Evolutionary conservation across 2,888 invertebrate species (phyloP).

Genomic region (Macrosiphum euphorbiae): DNA sequence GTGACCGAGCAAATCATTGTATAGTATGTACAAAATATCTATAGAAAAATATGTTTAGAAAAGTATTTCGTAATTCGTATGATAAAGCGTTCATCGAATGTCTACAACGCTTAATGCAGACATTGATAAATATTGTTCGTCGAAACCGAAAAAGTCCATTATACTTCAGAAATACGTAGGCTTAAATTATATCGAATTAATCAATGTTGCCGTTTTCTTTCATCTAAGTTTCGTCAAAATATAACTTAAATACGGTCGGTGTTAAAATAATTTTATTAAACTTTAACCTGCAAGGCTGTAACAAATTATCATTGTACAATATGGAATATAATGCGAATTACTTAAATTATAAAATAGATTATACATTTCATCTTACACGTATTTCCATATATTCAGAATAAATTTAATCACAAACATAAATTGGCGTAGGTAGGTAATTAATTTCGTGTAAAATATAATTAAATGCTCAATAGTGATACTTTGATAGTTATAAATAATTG

Average conservation of each 20-base stretch:
- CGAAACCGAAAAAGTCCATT: conserved; percentile 5
- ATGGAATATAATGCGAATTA: background rate
- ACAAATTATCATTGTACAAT: background rate
- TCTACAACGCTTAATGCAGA: background rate
- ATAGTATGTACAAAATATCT: background rate
- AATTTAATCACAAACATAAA: background rate
- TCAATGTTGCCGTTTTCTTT: background rate
- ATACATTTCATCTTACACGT: background rate
- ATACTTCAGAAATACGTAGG: background rate
- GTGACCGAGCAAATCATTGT: background rate
- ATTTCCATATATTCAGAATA: background rate
- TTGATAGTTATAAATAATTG: background rate
- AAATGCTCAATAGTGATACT: background rate
- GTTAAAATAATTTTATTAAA: background rate
- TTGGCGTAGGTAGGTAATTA: background rate
- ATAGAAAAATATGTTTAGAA: background rate
- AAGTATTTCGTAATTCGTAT: background rate
- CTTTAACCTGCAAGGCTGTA: background rate
- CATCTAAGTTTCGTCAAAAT: background rate
- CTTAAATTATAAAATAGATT: background rate
- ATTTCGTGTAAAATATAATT: background rate
- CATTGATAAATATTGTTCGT: conserved; percentile 16
- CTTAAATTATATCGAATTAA: background rate
- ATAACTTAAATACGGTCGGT: background rate
- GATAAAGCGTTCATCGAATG: background rate